Evolutionary conservation across 2,113 vertebrate genomes (phyloP), one percentile per base, ranked within the genome.

Genomic region (Argyrosomus japonicus): DNA sequence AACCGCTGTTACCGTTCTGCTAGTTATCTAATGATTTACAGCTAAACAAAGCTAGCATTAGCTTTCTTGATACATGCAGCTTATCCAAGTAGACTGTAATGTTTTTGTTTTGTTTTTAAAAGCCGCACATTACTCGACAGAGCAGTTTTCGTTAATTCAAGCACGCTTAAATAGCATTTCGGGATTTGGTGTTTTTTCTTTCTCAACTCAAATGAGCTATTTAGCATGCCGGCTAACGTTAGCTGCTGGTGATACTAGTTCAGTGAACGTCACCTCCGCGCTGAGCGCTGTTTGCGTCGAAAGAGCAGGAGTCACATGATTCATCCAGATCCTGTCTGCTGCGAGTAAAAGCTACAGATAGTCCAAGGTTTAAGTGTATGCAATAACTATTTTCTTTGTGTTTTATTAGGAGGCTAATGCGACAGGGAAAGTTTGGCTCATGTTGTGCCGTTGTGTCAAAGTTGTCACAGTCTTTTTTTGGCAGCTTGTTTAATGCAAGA

Each of bases 301-400:
- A 0, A 53, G 5, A 25, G 4, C 36, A 70, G 29, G n/a, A 71
- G 12, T 90, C 91, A 93, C 90, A 76, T 93, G 91, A 91, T 56
- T 53, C 25, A 0, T 19, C 11, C 45, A 17, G n/a, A 57, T 43
- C 53, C 58, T 51, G 81, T 70, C 32, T 57, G 61, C 21, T 67
- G 53, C 1, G 4, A 72, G 56, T 62, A 36, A 79, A 58, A 79
- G 62, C 83, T 43, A 25, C 77, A 65, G 4, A 54, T 17, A 29
- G 4, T 68, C 8, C 0, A 45, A 82, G 77, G 68, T 68, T 40
- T 0, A 56, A 0, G n/a, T 45, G n/a, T 2, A 2, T 17, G 6
- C 13, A 0, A 3, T 25, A 32, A 58, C 5, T 47, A 1, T 58
- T 8, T 1, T 50, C 5, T 50, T 19, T 5, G 6, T 25, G 3